A percentile compares a stretch with the other conserved stretches of the same genome.
Evolutionary conservation across 2,113 vertebrate species (phyloP).

Genomic region (Catagonus wagneri): DNA sequence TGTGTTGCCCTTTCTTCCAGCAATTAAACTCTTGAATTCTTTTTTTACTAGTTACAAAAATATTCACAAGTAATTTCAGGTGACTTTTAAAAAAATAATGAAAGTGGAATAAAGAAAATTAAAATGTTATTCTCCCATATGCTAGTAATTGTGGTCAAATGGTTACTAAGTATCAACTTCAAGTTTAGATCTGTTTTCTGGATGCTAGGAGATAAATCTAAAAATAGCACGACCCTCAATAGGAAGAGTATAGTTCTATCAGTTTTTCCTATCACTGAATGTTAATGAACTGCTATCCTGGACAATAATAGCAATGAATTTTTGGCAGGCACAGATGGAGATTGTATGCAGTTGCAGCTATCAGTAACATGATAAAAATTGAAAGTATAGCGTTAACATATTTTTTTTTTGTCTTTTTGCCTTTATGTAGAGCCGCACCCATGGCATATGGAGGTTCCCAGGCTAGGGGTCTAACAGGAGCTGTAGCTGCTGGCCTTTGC

Average conservation of each 20-base stretch:
- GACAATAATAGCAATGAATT: background rate
- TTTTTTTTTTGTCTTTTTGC: too few relatives aligned
- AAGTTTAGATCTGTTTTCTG: background rate
- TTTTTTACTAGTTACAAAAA: background rate
- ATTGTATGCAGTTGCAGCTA: background rate
- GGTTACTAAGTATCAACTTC: background rate
- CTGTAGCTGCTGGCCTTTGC: too few relatives aligned
- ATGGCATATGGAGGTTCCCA: too few relatives aligned
- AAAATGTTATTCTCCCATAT: background rate
- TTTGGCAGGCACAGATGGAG: background rate
- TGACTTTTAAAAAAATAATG: background rate
- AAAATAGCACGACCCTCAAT: background rate
- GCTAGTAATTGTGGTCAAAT: background rate
- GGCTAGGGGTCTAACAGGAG: too few relatives aligned
- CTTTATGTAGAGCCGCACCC: too few relatives aligned
- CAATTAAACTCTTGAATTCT: background rate
- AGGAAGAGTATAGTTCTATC: background rate
- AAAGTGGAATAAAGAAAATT: background rate
- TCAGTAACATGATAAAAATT: background rate
- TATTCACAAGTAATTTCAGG: conserved; percentile 44
- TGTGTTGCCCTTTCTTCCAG: background rate
- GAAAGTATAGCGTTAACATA: background rate
- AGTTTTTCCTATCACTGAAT: background rate
- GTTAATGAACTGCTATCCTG: background rate
- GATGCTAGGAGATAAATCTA: background rate